phyloP scores from a whole-genome alignment of 2,113 vertebrate genomes.

The Centrocercus urophasianus region DNA sequence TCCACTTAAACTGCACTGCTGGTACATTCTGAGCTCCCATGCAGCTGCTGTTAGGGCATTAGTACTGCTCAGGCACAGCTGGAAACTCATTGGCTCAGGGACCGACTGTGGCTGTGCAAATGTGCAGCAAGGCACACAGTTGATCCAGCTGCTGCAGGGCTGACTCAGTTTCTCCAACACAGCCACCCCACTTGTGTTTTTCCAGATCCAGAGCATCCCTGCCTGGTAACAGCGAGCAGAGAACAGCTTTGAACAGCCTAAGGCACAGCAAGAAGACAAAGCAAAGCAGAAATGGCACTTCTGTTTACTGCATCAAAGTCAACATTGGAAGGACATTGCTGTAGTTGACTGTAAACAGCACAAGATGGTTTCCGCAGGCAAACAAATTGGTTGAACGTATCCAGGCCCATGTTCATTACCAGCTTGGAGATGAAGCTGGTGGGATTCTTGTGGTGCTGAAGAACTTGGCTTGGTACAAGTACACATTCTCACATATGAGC shows the following conservation, averaged over 20 bases:
- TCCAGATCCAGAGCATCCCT: neutral
- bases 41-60: neutral
- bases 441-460: neutral
- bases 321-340: neutral
- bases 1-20: neutral
- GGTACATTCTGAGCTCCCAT: neutral
- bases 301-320: neutral
- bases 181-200: accelerated
- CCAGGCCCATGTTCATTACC: neutral
- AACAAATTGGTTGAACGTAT: neutral
- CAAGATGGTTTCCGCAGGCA: conserved; percentile 9
- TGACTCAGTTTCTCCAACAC: neutral
- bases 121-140: neutral
- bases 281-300: neutral
- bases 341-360: neutral
- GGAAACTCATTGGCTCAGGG: neutral
- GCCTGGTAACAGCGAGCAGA: neutral
- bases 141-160: neutral
- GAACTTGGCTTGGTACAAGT: neutral
- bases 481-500: neutral
- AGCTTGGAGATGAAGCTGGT: neutral
- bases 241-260: neutral
- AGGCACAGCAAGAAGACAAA: neutral
- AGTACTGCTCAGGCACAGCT: neutral
- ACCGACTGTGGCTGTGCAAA: accelerated